Percentiles rank a stretch among this genome's conserved stretches.
Conservation (phyloP, 2,888 invertebrate genomes). For the Mycalesis mineus region DNA sequence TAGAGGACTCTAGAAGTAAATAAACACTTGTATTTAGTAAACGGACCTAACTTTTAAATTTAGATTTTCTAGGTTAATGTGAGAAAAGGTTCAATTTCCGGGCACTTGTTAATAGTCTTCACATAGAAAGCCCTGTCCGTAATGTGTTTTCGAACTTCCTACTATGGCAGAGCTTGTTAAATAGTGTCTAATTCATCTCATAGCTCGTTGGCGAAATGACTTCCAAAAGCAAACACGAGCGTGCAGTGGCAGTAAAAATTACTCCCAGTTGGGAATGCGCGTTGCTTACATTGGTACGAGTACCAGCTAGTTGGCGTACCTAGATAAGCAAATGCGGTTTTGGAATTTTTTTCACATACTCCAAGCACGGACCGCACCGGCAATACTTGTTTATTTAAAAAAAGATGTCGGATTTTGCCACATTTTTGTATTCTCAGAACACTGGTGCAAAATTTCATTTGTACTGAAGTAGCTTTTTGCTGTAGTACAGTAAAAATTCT, state of each 20-base stretch:
- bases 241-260: slow-evolving; percentile 14
- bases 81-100: too few relatives aligned
- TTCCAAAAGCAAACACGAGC: slow-evolving; percentile 12
- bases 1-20: too few relatives aligned
- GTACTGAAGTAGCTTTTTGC: neutral
- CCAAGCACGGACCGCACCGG: slow-evolving; percentile 32
- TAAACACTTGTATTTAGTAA: too few relatives aligned
- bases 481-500: neutral
- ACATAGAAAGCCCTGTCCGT: too few relatives aligned
- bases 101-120: too few relatives aligned
- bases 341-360: slow-evolving; percentile 47
- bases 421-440: slow-evolving; percentile 8
- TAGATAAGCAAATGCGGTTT: slow-evolving; percentile 23
- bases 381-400: slow-evolving; percentile 42
- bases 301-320: slow-evolving; percentile 14
- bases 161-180: neutral
- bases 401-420: slow-evolving; percentile 40
- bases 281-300: slow-evolving; percentile 17
- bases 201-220: slow-evolving; percentile 6
- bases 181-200: slow-evolving; percentile 1
- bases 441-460: neutral
- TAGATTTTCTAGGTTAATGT: too few relatives aligned
- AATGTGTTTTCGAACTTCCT: neutral
- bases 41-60: too few relatives aligned
- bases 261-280: slow-evolving; percentile 16